These are phyloP conservation scores for Lepus europaeus DNA, from an alignment of 2,113 vertebrate species.

Conservation along the genomic window DNA sequence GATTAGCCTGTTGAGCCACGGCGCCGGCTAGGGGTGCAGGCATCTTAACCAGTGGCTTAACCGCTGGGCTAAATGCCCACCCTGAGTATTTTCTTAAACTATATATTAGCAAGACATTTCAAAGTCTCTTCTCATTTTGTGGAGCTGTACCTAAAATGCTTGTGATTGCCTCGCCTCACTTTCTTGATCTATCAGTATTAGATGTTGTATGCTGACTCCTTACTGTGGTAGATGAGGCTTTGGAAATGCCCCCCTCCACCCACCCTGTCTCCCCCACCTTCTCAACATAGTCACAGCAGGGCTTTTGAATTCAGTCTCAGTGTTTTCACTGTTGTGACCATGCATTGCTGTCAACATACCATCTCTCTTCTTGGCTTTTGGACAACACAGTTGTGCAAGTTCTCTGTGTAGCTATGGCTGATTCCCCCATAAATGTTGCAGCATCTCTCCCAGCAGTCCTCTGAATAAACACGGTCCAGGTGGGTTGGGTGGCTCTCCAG, in stretches of 20 bases:
- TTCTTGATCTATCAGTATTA: not conserved
- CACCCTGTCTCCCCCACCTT: not conserved
- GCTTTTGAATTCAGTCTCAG: not conserved
- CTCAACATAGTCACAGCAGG: too few species aligned
- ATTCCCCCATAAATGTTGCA: not conserved
- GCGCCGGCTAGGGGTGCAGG: too few species aligned
- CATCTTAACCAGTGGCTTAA: too few species aligned
- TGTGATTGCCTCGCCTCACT: not conserved
- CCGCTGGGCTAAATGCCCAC: too few species aligned
- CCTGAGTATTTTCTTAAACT: not conserved
- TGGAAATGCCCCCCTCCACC: not conserved
- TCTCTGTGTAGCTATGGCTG: not conserved
- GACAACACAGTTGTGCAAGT: not conserved
- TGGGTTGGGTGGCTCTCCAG: not conserved
- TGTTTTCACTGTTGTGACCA: not conserved
- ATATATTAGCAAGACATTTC: not conserved
- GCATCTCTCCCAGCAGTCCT: not conserved
- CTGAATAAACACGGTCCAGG: too few species aligned
- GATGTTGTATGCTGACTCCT: not conserved
- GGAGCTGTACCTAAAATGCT: not conserved
- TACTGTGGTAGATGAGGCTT: not conserved
- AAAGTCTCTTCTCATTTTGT: conserved; percentile 19
- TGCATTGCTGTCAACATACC: not conserved
- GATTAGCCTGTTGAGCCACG: too few species aligned
- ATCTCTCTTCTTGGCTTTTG: not conserved